Evolutionary conservation across 1,140 invertebrate genomes (phyloP).

Genomic region (Leptinotarsa texana): DNA sequence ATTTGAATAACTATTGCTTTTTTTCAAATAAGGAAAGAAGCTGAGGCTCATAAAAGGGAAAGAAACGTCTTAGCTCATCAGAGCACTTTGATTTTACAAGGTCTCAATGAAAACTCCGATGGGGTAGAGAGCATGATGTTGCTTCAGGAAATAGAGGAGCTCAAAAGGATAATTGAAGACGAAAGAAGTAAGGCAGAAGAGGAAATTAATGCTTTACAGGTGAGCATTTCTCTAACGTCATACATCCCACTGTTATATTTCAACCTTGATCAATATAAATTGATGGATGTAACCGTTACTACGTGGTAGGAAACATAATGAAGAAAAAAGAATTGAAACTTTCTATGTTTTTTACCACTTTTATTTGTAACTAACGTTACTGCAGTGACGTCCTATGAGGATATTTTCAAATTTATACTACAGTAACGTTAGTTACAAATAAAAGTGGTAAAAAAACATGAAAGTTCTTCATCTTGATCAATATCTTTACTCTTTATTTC

Average conservation of each 20-base stretch:
- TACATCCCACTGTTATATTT: background rate
- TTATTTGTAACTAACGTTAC: too few relatives aligned
- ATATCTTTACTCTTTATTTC: too few relatives aligned
- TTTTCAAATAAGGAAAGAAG: constrained; percentile 56
- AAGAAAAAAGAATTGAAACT: too few relatives aligned
- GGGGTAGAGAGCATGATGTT: constrained; percentile 60
- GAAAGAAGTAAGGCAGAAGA: constrained; percentile 61
- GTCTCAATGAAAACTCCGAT: constrained; percentile 58
- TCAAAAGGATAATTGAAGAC: constrained; percentile 65
- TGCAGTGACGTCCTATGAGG: too few relatives aligned
- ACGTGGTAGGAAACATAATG: too few relatives aligned
- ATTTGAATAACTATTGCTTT: background rate
- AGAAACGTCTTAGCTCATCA: constrained; percentile 69
- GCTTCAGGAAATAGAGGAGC: constrained; percentile 65
- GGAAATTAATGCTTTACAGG: constrained; percentile 63
- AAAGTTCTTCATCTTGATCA: too few relatives aligned
- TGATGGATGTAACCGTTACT: too few relatives aligned
- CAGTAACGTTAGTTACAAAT: too few relatives aligned
- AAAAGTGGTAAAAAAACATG: too few relatives aligned
- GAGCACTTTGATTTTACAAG: constrained; percentile 67
- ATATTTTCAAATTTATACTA: too few relatives aligned
- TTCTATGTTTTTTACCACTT: too few relatives aligned
- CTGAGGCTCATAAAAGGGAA: constrained; percentile 64
- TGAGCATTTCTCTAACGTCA: constrained; percentile 36
- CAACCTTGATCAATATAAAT: too few relatives aligned